These are phyloP conservation scores for Lates calcarifer DNA, from an alignment of 2,113 vertebrate species.

Conservation along the genomic window DNA sequence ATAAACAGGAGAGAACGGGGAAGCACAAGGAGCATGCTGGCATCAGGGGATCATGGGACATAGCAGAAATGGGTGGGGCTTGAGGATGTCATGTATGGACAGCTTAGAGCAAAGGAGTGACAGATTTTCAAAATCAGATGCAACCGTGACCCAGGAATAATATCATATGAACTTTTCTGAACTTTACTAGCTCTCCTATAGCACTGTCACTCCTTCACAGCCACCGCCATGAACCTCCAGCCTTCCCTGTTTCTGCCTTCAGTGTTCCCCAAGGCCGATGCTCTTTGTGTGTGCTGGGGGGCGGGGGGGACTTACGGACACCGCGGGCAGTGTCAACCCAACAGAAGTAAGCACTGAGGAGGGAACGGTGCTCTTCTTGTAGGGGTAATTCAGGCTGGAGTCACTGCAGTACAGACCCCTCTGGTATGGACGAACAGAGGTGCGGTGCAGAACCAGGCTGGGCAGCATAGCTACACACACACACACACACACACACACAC, in stretches of 20 bases:
- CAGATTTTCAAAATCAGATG: slow-evolving; percentile 17
- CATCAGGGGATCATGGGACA: slow-evolving; percentile 68
- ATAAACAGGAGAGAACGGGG: slow-evolving; percentile 71
- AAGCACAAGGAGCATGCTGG: slow-evolving; percentile 76
- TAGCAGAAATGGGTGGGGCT: slow-evolving; percentile 57
- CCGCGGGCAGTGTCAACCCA: slow-evolving; percentile 85
- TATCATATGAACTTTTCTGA: not conserved
- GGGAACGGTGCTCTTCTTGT: slow-evolving; percentile 85
- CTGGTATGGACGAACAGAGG: slow-evolving; percentile 81
- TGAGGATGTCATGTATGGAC: slow-evolving; percentile 33
- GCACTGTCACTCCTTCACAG: slow-evolving; percentile 23
- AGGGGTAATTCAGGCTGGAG: slow-evolving; percentile 81
- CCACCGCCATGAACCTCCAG: slow-evolving; percentile 54
- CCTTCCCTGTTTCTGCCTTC: slow-evolving; percentile 52
- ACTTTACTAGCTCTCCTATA: not conserved
- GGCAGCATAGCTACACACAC: slow-evolving; percentile 85
- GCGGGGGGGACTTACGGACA: slow-evolving; percentile 88
- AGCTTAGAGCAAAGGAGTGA: slow-evolving; percentile 49
- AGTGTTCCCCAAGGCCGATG: slow-evolving; percentile 41
- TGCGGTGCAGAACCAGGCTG: slow-evolving; percentile 83
- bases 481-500: slow-evolving; percentile 48
- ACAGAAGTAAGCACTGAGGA: slow-evolving; percentile 87
- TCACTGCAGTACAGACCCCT: slow-evolving; percentile 83
- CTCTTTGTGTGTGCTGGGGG: slow-evolving; percentile 34
- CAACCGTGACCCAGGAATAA: not conserved